These are phyloP conservation scores for Calidris pugnax DNA, from an alignment of 2,113 vertebrate genomes.

Conservation along the genomic window DNA sequence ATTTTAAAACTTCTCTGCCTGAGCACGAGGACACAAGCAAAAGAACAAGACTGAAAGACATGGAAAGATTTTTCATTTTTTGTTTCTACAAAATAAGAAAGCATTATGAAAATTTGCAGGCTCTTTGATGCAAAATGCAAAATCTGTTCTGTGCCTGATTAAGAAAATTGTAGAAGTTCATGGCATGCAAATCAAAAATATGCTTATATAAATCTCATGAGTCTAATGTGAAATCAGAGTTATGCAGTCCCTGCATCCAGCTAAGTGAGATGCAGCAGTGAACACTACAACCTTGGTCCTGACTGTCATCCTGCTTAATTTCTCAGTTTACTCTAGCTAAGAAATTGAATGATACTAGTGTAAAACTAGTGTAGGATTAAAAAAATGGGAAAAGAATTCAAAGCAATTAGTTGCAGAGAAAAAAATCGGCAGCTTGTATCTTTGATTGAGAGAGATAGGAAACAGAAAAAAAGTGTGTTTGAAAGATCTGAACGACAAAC, in stretches of 20 bases:
- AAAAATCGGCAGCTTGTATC: neutral
- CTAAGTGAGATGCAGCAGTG: neutral
- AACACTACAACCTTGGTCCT: neutral
- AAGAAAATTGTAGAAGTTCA: neutral
- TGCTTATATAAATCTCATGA: neutral
- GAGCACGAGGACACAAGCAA: neutral
- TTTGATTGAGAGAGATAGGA: neutral
- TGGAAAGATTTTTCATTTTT: neutral
- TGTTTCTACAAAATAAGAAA: neutral
- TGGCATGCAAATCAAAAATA: rapidly evolving
- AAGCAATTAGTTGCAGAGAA: neutral
- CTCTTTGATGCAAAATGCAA: neutral
- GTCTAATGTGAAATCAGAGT: neutral
- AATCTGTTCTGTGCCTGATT: neutral
- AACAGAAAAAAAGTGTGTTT: neutral
- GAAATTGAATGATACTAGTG: neutral
- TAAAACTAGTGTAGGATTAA: neutral
- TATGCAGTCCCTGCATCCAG: neutral
- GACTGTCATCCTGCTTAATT: neutral
- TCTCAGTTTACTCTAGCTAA: neutral
- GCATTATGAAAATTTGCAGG: neutral
- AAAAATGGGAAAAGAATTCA: neutral
- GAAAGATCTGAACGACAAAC: neutral
- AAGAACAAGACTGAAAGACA: neutral
- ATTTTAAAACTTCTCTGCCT: neutral